A percentile compares a stretch with the other conserved stretches of the same genome.
These are phyloP conservation scores for Chiridota heheva DNA, from an alignment of 35 echinoderm and acorn worm species.

Conservation along the genomic window DNA sequence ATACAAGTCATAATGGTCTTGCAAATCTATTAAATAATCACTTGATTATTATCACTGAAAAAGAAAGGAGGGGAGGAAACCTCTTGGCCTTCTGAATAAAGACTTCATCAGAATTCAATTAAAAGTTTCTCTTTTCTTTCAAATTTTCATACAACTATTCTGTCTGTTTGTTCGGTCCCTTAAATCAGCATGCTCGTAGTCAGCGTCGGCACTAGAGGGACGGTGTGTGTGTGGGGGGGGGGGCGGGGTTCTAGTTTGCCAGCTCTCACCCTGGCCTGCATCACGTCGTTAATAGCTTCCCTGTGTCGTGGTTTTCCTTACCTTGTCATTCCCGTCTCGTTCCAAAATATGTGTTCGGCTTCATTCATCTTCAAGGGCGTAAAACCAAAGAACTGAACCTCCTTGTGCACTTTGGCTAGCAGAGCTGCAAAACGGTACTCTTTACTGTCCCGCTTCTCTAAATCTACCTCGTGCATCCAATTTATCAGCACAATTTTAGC, in stretches of 20 bases:
- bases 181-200: neutral
- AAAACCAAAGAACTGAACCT: conserved; percentile 72
- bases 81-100: too few relatives aligned
- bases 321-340: conserved; percentile 87
- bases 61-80: too few relatives aligned
- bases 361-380: conserved; percentile 57
- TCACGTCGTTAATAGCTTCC: neutral
- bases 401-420: conserved; percentile 61
- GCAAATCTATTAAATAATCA: neutral
- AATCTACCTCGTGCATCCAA: conserved; percentile 71
- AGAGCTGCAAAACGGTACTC: conserved; percentile 73
- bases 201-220: neutral
- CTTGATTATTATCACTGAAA: neutral
- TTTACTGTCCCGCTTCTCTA: conserved; percentile 42
- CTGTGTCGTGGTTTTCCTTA: conserved; percentile 15
- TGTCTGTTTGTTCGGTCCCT: neutral
- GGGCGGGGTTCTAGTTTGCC: neutral
- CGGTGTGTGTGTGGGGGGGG: neutral
- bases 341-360: conserved; percentile 63
- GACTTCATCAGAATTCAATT: neutral
- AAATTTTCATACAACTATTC: neutral
- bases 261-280: neutral
- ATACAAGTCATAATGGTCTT: neutral
- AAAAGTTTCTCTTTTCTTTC: neutral
- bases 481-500: conserved; percentile 73